Evolutionary conservation across 2,113 vertebrate genomes (phyloP).

Genomic region (Poeciliopsis prolifica): DNA sequence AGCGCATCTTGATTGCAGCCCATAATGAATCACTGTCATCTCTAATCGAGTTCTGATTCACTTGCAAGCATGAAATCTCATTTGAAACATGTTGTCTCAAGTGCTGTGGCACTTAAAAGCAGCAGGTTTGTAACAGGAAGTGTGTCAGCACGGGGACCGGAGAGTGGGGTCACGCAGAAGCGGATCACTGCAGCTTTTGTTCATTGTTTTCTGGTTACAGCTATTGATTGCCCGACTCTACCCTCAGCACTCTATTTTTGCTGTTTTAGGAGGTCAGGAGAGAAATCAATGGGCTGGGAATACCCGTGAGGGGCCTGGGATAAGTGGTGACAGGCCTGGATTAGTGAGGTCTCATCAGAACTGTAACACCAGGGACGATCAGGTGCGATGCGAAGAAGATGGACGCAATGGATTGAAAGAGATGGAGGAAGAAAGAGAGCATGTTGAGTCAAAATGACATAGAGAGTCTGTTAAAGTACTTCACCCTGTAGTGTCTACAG

Average conservation of each 20-base stretch:
- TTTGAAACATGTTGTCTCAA: neutral
- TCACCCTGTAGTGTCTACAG: neutral
- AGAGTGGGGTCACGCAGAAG: neutral
- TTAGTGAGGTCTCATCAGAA: constrained; percentile 46
- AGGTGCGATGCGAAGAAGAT: constrained; percentile 27
- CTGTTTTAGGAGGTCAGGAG: constrained; percentile 50
- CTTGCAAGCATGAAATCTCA: neutral
- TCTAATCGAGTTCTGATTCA: neutral
- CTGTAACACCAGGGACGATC: constrained; percentile 22
- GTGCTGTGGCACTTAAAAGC: neutral
- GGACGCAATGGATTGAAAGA: constrained; percentile 51
- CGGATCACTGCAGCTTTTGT: constrained; percentile 17
- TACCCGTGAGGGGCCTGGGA: constrained; percentile 57
- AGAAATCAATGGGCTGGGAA: constrained; percentile 67
- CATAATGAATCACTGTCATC: neutral
- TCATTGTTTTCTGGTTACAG: constrained; percentile 53
- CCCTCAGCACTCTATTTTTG: constrained; percentile 46
- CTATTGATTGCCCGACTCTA: constrained; percentile 61
- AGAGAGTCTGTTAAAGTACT: constrained; percentile 7
- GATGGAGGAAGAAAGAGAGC: constrained; percentile 17
- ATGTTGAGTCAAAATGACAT: constrained; percentile 33
- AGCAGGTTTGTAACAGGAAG: neutral
- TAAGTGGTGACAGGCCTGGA: constrained; percentile 44
- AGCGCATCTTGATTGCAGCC: neutral
- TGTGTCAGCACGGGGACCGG: neutral